Evolutionary conservation across 1,140 invertebrate species (phyloP).

Genomic region (Chlorops oryzae): DNA sequence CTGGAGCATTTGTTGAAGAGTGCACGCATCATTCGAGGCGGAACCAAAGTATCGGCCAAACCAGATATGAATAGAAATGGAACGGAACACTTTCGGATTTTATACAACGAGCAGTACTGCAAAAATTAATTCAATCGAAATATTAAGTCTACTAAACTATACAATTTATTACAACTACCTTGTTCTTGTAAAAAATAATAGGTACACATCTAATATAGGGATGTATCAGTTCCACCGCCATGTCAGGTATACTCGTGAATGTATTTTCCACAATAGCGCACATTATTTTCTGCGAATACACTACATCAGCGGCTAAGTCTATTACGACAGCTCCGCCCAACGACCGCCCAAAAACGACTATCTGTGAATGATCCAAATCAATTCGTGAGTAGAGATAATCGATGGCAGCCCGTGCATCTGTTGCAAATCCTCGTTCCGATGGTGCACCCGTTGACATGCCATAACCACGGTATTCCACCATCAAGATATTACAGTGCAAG

Average conservation of each 20-base stretch:
- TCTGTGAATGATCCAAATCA: slow-evolving; percentile 78
- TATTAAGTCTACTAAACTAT: slow-evolving; percentile 24
- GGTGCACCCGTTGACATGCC: slow-evolving; percentile 86
- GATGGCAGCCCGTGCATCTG: slow-evolving; percentile 80
- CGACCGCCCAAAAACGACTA: slow-evolving; percentile 90
- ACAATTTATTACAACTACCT: slow-evolving; percentile 51
- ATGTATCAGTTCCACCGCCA: slow-evolving; percentile 71
- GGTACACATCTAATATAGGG: slow-evolving; percentile 67
- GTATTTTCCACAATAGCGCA: slow-evolving; percentile 90
- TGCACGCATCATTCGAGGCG: slow-evolving; percentile 73
- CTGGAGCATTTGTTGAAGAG: slow-evolving; percentile 67
- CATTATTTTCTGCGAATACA: slow-evolving; percentile 70
- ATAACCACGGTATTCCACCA: slow-evolving; percentile 92
- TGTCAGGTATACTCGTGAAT: slow-evolving; percentile 90
- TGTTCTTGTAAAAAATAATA: slow-evolving; percentile 74
- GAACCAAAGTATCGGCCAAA: slow-evolving; percentile 75
- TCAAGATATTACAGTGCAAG: slow-evolving; percentile 76
- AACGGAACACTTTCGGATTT: slow-evolving; percentile 60
- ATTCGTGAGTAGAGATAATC: slow-evolving; percentile 73
- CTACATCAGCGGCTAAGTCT: slow-evolving; percentile 68
- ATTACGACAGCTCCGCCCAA: slow-evolving; percentile 83
- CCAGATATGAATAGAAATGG: slow-evolving; percentile 77
- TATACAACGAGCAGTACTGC: slow-evolving; percentile 65
- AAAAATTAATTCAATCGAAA: slow-evolving; percentile 48
- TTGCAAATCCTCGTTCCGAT: slow-evolving; percentile 78